Conservation (phyloP, 2,113 vertebrate species). For the Oncorhynchus masou region DNA sequence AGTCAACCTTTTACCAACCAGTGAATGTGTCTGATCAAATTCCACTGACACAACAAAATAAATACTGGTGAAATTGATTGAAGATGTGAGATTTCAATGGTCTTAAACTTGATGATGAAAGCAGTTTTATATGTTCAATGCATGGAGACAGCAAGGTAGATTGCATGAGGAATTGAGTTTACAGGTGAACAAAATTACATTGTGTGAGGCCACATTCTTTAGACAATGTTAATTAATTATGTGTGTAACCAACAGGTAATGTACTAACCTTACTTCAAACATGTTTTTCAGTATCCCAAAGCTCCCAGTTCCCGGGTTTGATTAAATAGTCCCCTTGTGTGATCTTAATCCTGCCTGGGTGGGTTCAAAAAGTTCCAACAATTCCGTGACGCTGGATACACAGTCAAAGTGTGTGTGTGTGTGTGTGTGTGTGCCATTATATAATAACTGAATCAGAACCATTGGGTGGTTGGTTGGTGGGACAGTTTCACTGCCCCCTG, state of each 20-base stretch:
- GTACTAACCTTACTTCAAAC: background rate
- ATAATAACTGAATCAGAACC: background rate
- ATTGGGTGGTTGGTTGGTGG: conserved; percentile 3
- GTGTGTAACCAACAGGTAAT: background rate
- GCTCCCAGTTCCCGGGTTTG: background rate
- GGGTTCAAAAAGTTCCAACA: background rate
- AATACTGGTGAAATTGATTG: conserved; percentile 49
- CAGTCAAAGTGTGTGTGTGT: background rate
- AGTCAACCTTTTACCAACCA: conserved; percentile 65
- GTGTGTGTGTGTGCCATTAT: background rate
- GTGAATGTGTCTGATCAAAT: conserved; percentile 63
- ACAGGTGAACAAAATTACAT: background rate
- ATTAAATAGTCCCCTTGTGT: background rate
- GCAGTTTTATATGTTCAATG: background rate
- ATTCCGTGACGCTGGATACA: background rate
- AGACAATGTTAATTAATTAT: background rate
- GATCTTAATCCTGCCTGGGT: background rate
- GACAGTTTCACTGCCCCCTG: conserved; percentile 34
- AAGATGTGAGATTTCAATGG: conserved; percentile 41
- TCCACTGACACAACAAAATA: conserved; percentile 67
- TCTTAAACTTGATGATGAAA: background rate
- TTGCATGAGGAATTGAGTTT: background rate
- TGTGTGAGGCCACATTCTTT: background rate
- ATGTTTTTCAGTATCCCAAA: conserved; percentile 7
- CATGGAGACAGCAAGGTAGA: background rate